Evolutionary conservation across 2,888 invertebrate species (phyloP).

Genomic region (Epinotia ramella): DNA sequence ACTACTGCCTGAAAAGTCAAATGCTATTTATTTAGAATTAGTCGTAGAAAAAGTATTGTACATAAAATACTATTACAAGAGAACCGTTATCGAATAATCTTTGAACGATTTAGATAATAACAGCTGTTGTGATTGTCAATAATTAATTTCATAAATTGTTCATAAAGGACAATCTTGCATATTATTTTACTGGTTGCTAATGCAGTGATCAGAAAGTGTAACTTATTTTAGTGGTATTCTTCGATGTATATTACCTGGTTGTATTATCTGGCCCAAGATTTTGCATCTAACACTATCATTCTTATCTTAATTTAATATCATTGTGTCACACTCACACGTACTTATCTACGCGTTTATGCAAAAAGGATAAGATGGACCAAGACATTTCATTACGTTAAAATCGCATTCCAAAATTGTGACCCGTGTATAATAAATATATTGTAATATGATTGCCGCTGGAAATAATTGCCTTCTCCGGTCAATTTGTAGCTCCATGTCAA

Average conservation of each 20-base stretch:
- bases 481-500: constrained; percentile 32
- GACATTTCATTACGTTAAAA: too few species aligned
- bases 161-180: background rate
- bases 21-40: too few species aligned
- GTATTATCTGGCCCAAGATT: too few species aligned
- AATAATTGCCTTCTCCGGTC: background rate
- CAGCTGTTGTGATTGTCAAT: background rate
- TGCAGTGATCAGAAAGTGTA: background rate
- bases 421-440: too few species aligned
- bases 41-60: too few species aligned
- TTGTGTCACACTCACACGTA: background rate
- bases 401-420: too few species aligned
- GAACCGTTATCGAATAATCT: background rate
- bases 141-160: too few species aligned
- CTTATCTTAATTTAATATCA: background rate
- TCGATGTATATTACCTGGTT: too few species aligned
- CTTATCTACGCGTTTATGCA: background rate
- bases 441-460: background rate
- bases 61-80: too few species aligned
- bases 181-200: background rate
- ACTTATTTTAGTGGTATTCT: background rate
- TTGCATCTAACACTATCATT: too few species aligned
- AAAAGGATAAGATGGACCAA: too few species aligned
- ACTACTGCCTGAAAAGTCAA: too few species aligned
- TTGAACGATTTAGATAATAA: background rate